Evolutionary conservation across 2,888 invertebrate genomes (phyloP).

Genomic region (Diplolepis rosae): DNA sequence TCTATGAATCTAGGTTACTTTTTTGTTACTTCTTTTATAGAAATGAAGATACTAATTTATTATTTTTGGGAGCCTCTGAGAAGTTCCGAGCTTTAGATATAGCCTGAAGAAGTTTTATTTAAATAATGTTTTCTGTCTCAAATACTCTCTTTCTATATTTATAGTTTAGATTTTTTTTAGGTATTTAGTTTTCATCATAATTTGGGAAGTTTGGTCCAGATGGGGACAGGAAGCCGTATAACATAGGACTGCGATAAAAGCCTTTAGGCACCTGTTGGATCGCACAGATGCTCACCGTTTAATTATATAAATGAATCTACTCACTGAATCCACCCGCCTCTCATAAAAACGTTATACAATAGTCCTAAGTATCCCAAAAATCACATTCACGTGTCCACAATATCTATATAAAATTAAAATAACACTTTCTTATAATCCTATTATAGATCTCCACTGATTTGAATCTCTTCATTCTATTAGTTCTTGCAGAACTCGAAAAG

Average conservation of each 20-base stretch:
- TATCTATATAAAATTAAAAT: constrained; percentile 10
- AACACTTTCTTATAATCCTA: constrained; percentile 3
- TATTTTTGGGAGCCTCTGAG: no score
- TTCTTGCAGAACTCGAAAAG: neutral
- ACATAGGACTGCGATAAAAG: constrained; percentile 62
- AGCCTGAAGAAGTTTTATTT: neutral
- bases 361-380: constrained; percentile 19
- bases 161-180: constrained; percentile 19
- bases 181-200: constrained; percentile 23
- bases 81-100: no score
- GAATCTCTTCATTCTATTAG: neutral
- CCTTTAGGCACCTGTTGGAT: constrained; percentile 65
- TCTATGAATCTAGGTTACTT: no score
- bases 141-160: constrained; percentile 4
- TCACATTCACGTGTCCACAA: neutral
- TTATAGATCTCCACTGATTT: neutral
- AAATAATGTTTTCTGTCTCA: constrained; percentile 20
- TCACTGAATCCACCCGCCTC: constrained; percentile 48
- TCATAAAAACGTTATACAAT: constrained; percentile 27
- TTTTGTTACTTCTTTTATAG: no score
- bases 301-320: constrained; percentile 61
- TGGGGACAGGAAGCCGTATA: constrained; percentile 57
- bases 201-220: constrained; percentile 42
- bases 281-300: constrained; percentile 61
- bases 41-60: no score